Evolutionary conservation across 2,797 vertebrate species (phyloP).

Genomic region (Gymnothorax javanicus): DNA sequence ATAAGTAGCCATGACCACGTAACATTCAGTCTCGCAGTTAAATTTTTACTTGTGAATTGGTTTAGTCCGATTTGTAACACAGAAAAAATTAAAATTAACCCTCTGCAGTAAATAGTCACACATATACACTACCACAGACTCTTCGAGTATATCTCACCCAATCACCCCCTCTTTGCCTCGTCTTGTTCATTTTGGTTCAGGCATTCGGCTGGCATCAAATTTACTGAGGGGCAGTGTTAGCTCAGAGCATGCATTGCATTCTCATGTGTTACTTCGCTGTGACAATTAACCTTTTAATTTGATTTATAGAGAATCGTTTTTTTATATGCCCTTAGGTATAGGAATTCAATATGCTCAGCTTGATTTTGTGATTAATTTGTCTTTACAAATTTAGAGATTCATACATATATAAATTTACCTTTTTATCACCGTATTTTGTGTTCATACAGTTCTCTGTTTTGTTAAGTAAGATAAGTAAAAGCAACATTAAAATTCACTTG

Average conservation of each 20-base stretch:
- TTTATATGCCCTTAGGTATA: conserved; percentile 20
- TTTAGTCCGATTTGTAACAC: background rate
- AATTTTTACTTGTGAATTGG: background rate
- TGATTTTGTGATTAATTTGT: conserved; percentile 9
- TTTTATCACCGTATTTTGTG: conserved; percentile 5
- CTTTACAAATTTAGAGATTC: background rate
- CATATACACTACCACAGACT: background rate
- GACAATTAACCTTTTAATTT: background rate
- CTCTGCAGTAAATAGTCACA: background rate
- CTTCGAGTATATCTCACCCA: background rate
- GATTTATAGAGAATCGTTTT: conserved; percentile 19
- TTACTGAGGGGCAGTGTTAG: background rate
- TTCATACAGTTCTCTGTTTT: background rate
- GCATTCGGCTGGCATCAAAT: conserved; percentile 13
- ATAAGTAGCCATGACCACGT: background rate
- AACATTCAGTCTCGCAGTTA: background rate
- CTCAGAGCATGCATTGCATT: background rate
- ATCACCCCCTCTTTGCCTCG: background rate
- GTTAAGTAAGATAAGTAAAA: background rate
- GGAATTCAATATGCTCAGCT: background rate
- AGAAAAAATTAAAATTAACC: background rate
- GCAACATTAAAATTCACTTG: background rate
- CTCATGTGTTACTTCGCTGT: background rate
- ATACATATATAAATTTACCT: background rate
- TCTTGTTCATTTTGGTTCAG: background rate